Percentiles rank a stretch among this genome's conserved stretches.
Conservation (phyloP, 2,888 invertebrate genomes). For the Tetramorium bicarinatum region DNA sequence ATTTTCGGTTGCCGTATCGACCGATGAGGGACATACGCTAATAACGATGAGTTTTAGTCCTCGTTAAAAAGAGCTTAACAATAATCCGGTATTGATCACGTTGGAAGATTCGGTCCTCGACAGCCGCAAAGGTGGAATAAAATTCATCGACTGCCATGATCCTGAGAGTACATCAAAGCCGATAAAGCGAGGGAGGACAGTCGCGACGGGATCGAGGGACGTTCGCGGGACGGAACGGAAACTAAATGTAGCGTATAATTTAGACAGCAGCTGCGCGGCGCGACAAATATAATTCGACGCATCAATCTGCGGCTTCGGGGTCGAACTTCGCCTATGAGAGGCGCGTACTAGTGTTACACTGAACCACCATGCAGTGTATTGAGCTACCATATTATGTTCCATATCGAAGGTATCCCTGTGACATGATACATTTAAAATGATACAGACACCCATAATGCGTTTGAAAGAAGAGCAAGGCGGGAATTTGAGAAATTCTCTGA, state of each 20-base stretch:
- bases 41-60: conserved; percentile 13
- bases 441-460: not conserved
- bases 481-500: not conserved
- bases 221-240: conserved; percentile 72
- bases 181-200: conserved; percentile 57
- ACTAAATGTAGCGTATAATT: conserved; percentile 85
- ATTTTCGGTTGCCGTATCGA: not conserved
- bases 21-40: not conserved
- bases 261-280: conserved; percentile 82
- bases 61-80: conserved; percentile 66
- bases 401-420: not conserved
- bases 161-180: conserved; percentile 79
- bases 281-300: conserved; percentile 84
- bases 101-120: conserved; percentile 52
- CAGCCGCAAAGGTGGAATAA: conserved; percentile 79
- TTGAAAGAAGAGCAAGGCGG: not conserved
- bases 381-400: not conserved
- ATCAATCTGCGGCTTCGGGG: conserved; percentile 85
- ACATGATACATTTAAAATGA: conserved; percentile 32
- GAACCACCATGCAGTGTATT: conserved; percentile 6
- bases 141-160: conserved; percentile 79
- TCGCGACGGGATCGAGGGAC: conserved; percentile 67
- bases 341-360: conserved; percentile 36
- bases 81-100: conserved; percentile 70
- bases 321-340: conserved; percentile 65